Conservation (phyloP, 2,797 vertebrate species). For the Ptychobarbus kaznakovi region DNA sequence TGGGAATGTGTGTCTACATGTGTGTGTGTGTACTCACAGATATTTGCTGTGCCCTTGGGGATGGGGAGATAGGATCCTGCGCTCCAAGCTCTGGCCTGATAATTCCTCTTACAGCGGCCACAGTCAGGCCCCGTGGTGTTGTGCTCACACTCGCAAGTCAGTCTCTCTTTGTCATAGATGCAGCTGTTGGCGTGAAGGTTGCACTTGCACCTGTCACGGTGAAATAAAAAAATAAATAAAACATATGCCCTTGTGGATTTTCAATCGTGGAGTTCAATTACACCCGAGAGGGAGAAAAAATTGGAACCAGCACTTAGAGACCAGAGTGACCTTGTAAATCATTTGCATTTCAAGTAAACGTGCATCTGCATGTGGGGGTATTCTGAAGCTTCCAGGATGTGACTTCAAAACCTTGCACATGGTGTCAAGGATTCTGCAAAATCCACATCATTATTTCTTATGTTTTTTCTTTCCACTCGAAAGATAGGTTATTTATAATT, state of each 20-base stretch:
- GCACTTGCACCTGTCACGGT: constrained; percentile 90
- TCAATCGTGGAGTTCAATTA: constrained; percentile 50
- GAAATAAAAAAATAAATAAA: constrained; percentile 51
- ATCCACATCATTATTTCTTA: constrained; percentile 58
- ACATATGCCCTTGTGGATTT: constrained; percentile 46
- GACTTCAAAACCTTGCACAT: constrained; percentile 39
- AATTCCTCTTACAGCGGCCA: constrained; percentile 96
- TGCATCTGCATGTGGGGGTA: constrained; percentile 29
- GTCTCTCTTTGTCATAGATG: constrained; percentile 92
- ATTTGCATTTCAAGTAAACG: constrained; percentile 57
- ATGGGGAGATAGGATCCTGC: constrained; percentile 97
- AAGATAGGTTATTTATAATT: constrained; percentile 58
- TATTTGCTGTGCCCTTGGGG: constrained; percentile 98
- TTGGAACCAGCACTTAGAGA: constrained; percentile 50
- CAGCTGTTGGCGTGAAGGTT: constrained; percentile 98
- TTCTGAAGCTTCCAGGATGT: constrained; percentile 15
- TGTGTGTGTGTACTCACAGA: constrained; percentile 87
- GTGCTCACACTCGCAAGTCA: constrained; percentile 97
- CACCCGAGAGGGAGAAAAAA: constrained; percentile 9
- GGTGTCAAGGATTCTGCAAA: constrained; percentile 49
- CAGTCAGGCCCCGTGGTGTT: constrained; percentile 98
- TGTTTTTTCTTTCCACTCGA: constrained; percentile 2
- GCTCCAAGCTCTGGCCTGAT: constrained; percentile 95
- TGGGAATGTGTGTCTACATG: constrained; percentile 37
- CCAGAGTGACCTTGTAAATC: constrained; percentile 54